These are phyloP conservation scores for Trachelus stipa DNA, from an alignment of 2,888 invertebrate species.

Conservation along the genomic window DNA sequence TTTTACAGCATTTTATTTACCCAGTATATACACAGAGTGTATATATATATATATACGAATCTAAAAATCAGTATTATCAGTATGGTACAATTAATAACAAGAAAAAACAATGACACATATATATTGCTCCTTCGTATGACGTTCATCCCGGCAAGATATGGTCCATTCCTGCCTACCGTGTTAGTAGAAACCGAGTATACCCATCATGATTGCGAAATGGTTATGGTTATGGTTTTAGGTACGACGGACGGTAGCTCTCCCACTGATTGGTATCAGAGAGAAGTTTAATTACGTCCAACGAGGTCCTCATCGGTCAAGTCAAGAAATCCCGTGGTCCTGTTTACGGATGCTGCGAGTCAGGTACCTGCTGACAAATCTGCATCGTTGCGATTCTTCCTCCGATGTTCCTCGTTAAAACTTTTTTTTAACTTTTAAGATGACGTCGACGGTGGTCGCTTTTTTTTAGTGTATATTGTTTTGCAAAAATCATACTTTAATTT, in stretches of 20 bases:
- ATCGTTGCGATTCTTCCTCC: background rate
- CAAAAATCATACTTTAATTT: too few species aligned
- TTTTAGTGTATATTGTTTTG: background rate
- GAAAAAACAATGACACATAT: background rate
- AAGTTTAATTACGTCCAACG: constrained; percentile 25
- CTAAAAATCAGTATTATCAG: background rate
- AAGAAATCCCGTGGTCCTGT: background rate
- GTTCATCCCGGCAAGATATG: background rate
- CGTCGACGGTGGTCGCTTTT: background rate
- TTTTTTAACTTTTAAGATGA: background rate
- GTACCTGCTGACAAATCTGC: background rate
- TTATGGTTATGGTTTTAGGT: background rate
- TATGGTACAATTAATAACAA: background rate
- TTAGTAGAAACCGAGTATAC: background rate
- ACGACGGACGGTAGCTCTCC: background rate
- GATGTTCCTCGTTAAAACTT: background rate
- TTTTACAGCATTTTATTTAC: too few species aligned
- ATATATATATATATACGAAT: too few species aligned
- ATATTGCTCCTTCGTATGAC: background rate
- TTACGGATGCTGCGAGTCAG: background rate
- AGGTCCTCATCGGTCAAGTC: constrained; percentile 24
- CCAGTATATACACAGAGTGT: too few species aligned
- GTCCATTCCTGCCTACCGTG: background rate
- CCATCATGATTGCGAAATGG: background rate
- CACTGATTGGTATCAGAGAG: constrained; percentile 19